phyloP scores from a whole-genome alignment of 2,888 invertebrate genomes.

The Cerastis leucographa region DNA sequence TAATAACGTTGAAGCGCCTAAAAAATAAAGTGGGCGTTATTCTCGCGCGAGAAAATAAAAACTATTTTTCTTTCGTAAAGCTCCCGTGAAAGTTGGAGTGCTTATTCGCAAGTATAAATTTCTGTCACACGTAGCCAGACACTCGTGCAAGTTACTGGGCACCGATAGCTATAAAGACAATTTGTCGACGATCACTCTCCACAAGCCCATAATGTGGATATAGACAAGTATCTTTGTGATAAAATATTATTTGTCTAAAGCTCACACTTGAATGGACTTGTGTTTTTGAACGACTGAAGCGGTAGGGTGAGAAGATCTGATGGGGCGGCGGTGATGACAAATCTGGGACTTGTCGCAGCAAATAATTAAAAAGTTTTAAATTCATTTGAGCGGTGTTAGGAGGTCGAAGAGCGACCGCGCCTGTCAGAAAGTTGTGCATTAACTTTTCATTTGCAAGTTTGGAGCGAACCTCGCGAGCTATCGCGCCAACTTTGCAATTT shows the following conservation, averaged over 20 bases:
- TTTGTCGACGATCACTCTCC: slow-evolving; percentile 57
- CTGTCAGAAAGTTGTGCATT: slow-evolving; percentile 86
- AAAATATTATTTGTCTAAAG: slow-evolving; percentile 26
- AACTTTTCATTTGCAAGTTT: slow-evolving; percentile 89
- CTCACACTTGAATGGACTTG: not conserved
- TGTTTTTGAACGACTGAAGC: slow-evolving; percentile 21
- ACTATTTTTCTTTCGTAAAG: slow-evolving; percentile 71
- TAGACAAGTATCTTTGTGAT: slow-evolving; percentile 26
- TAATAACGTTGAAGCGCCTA: slow-evolving; percentile 70
- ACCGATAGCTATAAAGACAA: slow-evolving; percentile 57
- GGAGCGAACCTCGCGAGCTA: slow-evolving; percentile 77
- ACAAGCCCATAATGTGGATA: slow-evolving; percentile 44
- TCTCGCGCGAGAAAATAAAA: slow-evolving; percentile 63
- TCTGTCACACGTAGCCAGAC: slow-evolving; percentile 67
- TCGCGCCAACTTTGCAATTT: slow-evolving; percentile 78
- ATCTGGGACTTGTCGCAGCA: slow-evolving; percentile 75
- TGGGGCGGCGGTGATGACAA: slow-evolving; percentile 68
- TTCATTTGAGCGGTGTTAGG: slow-evolving; percentile 79
- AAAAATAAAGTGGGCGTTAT: slow-evolving; percentile 68
- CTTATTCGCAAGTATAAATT: slow-evolving; percentile 75
- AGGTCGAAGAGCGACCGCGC: slow-evolving; percentile 79
- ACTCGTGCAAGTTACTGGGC: slow-evolving; percentile 54
- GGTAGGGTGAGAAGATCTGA: slow-evolving; percentile 34
- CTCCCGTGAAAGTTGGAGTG: slow-evolving; percentile 68
- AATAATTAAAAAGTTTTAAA: slow-evolving; percentile 85